Evolutionary conservation across 1,140 invertebrate species (phyloP).

Genomic region (Amyelois transitella): DNA sequence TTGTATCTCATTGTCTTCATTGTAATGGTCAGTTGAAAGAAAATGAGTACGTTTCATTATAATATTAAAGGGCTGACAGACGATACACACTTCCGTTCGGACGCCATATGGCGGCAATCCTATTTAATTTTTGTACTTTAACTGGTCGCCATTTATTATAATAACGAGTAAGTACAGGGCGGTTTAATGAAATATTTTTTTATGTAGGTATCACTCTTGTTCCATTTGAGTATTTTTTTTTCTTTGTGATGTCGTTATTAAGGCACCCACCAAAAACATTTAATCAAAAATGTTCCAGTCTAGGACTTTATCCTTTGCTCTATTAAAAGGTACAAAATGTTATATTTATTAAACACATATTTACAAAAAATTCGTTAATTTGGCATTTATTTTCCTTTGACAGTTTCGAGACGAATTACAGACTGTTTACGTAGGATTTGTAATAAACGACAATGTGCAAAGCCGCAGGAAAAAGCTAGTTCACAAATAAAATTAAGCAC

Average conservation of each 20-base stretch:
- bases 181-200: conserved; percentile 1
- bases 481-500: neutral
- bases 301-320: too few relatives aligned
- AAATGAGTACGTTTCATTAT: conserved; percentile 59
- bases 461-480: too few relatives aligned
- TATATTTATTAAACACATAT: too few relatives aligned
- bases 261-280: too few relatives aligned
- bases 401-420: too few relatives aligned
- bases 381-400: too few relatives aligned
- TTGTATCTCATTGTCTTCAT: conserved; percentile 55
- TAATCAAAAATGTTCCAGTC: neutral
- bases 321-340: too few relatives aligned
- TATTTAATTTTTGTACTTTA: conserved; percentile 51
- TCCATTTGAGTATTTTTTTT: neutral
- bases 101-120: conserved; percentile 53
- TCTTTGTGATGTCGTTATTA: neutral
- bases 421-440: too few relatives aligned
- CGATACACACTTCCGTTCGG: conserved; percentile 65
- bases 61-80: conserved; percentile 67
- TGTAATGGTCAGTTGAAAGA: conserved; percentile 65
- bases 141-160: conserved; percentile 24
- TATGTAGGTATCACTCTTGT: neutral
- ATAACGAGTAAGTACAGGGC: conserved; percentile 11
- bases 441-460: too few relatives aligned
- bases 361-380: too few relatives aligned